Evolutionary conservation across 2,113 vertebrate species (phyloP), one percentile per base, ranked within the genome.

Genomic region (Notarius quadriscutis): DNA sequence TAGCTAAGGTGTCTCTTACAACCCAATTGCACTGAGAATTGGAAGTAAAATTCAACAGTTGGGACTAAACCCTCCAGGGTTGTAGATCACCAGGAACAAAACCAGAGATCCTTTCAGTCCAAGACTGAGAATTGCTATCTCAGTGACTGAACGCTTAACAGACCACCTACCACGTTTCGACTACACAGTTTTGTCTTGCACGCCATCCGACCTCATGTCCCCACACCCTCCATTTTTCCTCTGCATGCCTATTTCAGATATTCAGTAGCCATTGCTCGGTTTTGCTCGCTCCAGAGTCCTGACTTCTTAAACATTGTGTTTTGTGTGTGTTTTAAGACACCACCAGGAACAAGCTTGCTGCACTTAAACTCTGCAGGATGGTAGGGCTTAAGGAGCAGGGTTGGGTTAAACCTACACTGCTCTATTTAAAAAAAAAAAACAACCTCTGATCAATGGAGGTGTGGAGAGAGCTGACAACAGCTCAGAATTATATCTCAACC

Each of bases 401-500:
- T 67, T 67, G 62, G 41, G 41, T 69, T 84, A 41, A 84, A 84
- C 51, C 34, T 71, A 30, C 15, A 22, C 22, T 51, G 22, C 25
- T 83, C 81, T 67, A 41, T 10, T 20, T 34, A 41, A 34, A 50
- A 67, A 83, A 60, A 71, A 34, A 41, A 18, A 50, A 67, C 67
- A 60, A 83, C 71, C 22, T 6, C 51, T 72, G n/a, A 74, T 84
- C 67, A 58, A 60, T 53, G 25, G 71, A 77, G n/a, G 67, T 50
- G 58, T 67, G 60, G 53, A 82, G 22, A 72, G 78, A 50, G 41
- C 41, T 57, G 81, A 85, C 69, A 53, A 58, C 81, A 67, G 53
- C 62, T 67, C 51, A n/a, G 75, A 83, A 71, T 86, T 50, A 86
- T 53, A 86, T 17, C 17, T 85, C 69, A 78, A 57, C 22, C 51